Conservation (phyloP, 1,140 invertebrate genomes). For the Tetragnatha versicolor region DNA sequence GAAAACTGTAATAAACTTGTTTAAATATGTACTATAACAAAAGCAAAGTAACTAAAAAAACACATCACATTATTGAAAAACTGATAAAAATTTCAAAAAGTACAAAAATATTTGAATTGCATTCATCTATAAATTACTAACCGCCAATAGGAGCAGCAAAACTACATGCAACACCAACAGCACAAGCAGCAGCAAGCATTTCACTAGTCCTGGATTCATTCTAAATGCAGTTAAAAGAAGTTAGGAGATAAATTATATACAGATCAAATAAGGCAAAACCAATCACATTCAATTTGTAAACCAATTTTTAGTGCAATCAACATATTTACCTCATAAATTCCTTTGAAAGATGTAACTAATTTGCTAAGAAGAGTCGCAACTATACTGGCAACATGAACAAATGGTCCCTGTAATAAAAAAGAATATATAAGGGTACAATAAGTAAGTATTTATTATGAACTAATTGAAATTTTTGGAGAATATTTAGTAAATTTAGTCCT, state of each 20-base stretch:
- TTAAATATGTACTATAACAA: no score
- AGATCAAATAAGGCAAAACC: background rate
- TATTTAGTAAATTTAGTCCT: no score
- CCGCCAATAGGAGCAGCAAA: constrained; percentile 95
- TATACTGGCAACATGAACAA: constrained; percentile 87
- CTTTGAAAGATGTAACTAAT: constrained; percentile 82
- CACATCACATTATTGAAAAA: background rate
- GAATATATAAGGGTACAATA: no score
- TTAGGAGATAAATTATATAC: background rate
- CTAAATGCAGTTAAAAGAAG: constrained; percentile 61
- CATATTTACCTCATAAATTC: constrained; percentile 65
- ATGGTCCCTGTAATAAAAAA: constrained; percentile 64
- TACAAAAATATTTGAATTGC: background rate
- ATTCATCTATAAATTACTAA: constrained; percentile 60
- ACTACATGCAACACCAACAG: constrained; percentile 93
- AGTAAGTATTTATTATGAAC: no score
- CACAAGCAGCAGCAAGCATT: constrained; percentile 95
- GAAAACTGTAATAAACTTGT: no score
- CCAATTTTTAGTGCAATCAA: background rate
- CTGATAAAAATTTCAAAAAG: background rate
- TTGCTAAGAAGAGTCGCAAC: constrained; percentile 92
- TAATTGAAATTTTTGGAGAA: no score
- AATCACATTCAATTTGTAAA: background rate
- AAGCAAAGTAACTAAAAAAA: no score
- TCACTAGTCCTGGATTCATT: constrained; percentile 94